Percentiles rank a stretch among this genome's conserved stretches.
Conservation (phyloP, 2,888 invertebrate species). For the Cyclophora punctaria region DNA sequence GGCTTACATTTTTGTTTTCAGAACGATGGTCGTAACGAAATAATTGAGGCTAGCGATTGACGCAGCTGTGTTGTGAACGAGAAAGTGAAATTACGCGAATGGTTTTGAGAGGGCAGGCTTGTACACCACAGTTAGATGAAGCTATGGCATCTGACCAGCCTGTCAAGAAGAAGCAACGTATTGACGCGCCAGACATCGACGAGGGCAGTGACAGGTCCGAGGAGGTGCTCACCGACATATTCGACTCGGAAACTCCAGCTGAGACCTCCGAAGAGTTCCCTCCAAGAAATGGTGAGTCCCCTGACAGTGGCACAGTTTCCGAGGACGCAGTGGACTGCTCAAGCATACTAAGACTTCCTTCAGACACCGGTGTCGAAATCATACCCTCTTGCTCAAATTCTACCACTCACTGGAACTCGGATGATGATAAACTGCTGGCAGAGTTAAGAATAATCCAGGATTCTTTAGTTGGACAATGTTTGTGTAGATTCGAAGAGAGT, state of each 20-base stretch:
- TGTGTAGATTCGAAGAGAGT: constrained; percentile 84
- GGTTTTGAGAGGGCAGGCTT: constrained; percentile 79
- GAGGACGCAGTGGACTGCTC: constrained; percentile 71
- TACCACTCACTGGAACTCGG: constrained; percentile 47
- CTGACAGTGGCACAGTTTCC: constrained; percentile 67
- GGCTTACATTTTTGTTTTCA: constrained; percentile 58
- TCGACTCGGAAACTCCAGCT: constrained; percentile 50
- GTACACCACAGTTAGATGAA: constrained; percentile 70
- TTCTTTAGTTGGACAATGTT: constrained; percentile 83
- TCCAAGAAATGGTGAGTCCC: constrained; percentile 60
- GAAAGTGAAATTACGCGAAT: constrained; percentile 42
- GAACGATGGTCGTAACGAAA: constrained; percentile 36
- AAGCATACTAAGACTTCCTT: constrained; percentile 51
- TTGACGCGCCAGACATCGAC: constrained; percentile 78
- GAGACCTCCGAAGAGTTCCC: constrained; percentile 64
- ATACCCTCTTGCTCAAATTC: constrained; percentile 61
- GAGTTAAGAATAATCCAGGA: constrained; percentile 78
- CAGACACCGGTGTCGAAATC: constrained; percentile 44
- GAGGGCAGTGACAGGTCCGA: constrained; percentile 71
- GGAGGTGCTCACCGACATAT: constrained; percentile 61
- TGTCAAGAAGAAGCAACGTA: constrained; percentile 87
- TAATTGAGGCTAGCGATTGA: constrained; percentile 23
- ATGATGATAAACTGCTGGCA: constrained; percentile 58
- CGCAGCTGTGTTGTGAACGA: constrained; percentile 13
- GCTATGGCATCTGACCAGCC: constrained; percentile 87